A percentile compares a stretch with the other conserved stretches of the same genome.
Evolutionary conservation across 2,797 vertebrate genomes (phyloP).

Genomic region (Sciurus carolinensis): DNA sequence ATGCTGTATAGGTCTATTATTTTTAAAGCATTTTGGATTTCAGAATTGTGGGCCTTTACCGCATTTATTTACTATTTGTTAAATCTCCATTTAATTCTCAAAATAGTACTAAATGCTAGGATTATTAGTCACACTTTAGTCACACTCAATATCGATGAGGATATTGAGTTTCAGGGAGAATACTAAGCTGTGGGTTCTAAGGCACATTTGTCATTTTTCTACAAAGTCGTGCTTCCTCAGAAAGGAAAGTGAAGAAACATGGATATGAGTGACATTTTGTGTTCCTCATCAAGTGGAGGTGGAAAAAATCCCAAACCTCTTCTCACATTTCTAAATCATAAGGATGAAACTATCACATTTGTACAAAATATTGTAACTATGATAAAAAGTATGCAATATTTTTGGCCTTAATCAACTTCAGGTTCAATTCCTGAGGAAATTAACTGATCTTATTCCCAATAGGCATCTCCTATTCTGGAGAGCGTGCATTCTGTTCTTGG

Average conservation of each 20-base stretch:
- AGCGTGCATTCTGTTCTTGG: not conserved
- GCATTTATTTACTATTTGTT: not conserved
- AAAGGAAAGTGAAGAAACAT: not conserved
- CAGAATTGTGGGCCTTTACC: not conserved
- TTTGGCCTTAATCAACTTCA: not conserved
- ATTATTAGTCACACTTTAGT: not conserved
- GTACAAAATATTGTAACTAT: not conserved
- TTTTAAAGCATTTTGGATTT: slow-evolving; percentile 44
- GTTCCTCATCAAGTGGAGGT: not conserved
- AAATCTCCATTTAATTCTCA: not conserved
- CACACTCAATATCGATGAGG: not conserved
- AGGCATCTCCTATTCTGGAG: not conserved
- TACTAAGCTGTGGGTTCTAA: not conserved
- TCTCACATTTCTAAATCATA: not conserved
- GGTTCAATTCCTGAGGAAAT: not conserved
- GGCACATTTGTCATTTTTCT: not conserved
- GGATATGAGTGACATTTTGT: not conserved
- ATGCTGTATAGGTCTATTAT: not conserved
- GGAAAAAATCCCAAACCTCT: not conserved
- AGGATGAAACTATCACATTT: not conserved
- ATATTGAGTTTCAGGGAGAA: not conserved
- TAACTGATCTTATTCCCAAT: not conserved
- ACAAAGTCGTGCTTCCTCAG: rapidly evolving
- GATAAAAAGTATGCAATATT: not conserved
- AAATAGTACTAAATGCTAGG: not conserved